Evolutionary conservation across 2,888 invertebrate genomes (phyloP), one percentile per base, ranked within the genome.

Genomic region (Hirtodrosophila duncani): DNA sequence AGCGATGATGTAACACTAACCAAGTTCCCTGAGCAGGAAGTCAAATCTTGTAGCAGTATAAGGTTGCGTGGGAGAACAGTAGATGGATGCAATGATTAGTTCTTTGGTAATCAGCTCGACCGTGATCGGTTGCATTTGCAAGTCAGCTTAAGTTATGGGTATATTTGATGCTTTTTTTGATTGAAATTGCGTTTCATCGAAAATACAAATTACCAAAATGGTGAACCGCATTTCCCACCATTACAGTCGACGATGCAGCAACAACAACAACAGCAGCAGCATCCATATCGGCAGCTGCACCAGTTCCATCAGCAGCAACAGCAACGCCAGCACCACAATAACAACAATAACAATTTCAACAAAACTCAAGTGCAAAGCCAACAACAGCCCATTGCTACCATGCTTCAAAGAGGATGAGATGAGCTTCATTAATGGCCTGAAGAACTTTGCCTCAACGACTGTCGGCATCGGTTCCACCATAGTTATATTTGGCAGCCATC

Each of bases 401-500:
- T 77, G 58, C 37, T 79, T 33, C 63, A 71, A 14, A 57, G 30
- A 34, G 67, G 60, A 48, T 64, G 66, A 42, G 77, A 74, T 83
- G 49, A 83, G 83, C 78, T 71, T 81, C 62, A 71, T 71, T 79
- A 81, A 75, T 5, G 59, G 67, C 14, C 26, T 75, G 2, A 71
- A 70, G 43, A 59, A 64, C 29, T 79, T 82, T 34, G 62, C 65
- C 31, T 56, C 69, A 24, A 69, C 83, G 11, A 57, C 82, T 24
- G 65, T 81, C 29, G 85, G 77, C 45, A 51, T 86, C 18, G 62
- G 77, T 33, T 71, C 77, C n/a, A 83, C 84, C 2, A 30, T 75
- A 9, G 20, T 63, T 20, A 14, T 83, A 21, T 44, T 60, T 23
- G 39, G 67, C 53, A 61, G 69, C 27, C 79, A 85, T 68, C 83